Conservation (phyloP, 2,113 vertebrate species). For the Brachionichthys hirsutus region DNA sequence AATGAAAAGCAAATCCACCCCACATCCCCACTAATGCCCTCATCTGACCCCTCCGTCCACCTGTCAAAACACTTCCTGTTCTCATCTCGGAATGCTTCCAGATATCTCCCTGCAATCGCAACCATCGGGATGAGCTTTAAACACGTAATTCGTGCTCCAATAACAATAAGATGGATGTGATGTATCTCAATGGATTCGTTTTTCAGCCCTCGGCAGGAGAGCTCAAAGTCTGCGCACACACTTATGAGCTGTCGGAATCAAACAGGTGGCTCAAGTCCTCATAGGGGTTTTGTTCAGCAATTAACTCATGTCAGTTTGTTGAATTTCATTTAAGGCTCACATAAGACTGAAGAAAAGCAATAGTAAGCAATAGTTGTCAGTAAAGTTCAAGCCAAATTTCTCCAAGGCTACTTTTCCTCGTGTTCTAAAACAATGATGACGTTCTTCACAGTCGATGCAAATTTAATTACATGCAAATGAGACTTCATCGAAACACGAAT, state of each 20-base stretch:
- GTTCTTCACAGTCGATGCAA: not conserved
- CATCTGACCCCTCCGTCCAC: constrained; percentile 14
- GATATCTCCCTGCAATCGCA: constrained; percentile 33
- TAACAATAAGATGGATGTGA: constrained; percentile 52
- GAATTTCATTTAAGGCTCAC: constrained; percentile 17
- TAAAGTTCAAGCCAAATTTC: not conserved
- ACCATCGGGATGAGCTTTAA: constrained; percentile 37
- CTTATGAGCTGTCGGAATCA: constrained; percentile 8
- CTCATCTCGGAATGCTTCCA: constrained; percentile 19
- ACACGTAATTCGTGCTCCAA: constrained; percentile 60
- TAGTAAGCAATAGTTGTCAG: constrained; percentile 7
- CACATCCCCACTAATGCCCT: constrained; percentile 12
- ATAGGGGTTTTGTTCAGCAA: constrained; percentile 3
- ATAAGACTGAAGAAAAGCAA: constrained; percentile 13
- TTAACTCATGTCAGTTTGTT: constrained; percentile 20
- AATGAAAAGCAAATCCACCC: constrained; percentile 23
- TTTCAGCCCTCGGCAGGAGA: constrained; percentile 9
- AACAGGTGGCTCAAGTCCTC: constrained; percentile 28
- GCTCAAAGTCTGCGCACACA: constrained; percentile 5
- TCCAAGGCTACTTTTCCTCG: not conserved
- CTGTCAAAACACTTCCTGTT: constrained; percentile 54
- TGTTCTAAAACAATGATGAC: not conserved
- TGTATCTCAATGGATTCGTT: constrained; percentile 45
- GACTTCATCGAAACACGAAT: not conserved
- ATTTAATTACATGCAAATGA: not conserved